Base-by-base conservation (phyloP, 1,140 invertebrate species). In the Tyrophagus putrescentiae region DNA sequence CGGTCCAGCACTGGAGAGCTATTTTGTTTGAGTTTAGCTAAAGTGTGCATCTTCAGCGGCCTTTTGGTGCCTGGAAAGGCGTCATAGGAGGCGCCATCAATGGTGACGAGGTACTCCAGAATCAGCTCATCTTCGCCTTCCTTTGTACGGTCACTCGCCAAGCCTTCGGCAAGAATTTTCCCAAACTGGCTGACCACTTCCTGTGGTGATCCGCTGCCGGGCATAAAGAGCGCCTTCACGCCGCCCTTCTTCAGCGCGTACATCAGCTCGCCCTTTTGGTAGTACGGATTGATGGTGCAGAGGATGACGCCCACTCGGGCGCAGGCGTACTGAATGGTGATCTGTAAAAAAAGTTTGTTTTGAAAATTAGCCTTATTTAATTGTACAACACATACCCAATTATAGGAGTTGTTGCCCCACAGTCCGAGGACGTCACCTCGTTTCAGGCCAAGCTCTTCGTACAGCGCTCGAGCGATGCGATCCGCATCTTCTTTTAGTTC, bases 201-300 rank as follows among this genome's bases (percentile, higher is more conserved):
- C 31, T 63, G 61, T 33, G 9, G 13, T 18, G 60, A 62, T 11
- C 48, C 32, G 4, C 25, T 11, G 21, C 63, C 63, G n/a, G 63
- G 63, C 29, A 63, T 31, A 48, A 62, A 63, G 6, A 64, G 33
- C 13, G 39, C 42, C 50, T 64, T 64, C 6, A 54, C 29, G 31
- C 60, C 23, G 4, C 33, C 52, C 33, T 60, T 54, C n/a, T 25
- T n/a, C 2, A 64, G 13, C 25, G 36, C 56, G 63, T 60, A 64
- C n/a, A 34, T 58, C 4, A 64, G 36, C 39, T 64, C 63, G 4
- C 27, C 6, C 23, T 21, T 13, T 31, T 56, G 64, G 41, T 64
- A 63, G 28, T 39, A 50, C 13, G 63, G 63, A 60, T 64, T 64
- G 16, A 64, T 32, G 25, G 63, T 61, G 53, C 31, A 56, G n/a